Percentiles rank a stretch among this genome's conserved stretches.
phyloP scores from a whole-genome alignment of 2,797 vertebrate species.

The Dendrocincla tyrannina region DNA sequence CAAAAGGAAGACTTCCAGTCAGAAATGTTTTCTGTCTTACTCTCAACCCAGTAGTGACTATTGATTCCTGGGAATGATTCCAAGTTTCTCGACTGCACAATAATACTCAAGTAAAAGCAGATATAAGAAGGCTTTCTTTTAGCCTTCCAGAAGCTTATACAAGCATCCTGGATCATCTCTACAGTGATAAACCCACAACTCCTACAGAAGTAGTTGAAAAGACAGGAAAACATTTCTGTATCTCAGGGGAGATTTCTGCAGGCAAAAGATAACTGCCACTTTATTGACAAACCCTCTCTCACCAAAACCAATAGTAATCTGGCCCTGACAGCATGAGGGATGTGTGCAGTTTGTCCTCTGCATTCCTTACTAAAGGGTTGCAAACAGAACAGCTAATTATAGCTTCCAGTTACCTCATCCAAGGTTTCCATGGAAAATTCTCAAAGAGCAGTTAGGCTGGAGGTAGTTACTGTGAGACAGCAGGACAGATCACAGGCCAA shows the following conservation, averaged over 20 bases:
- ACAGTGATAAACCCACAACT: background rate
- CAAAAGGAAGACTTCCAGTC: background rate
- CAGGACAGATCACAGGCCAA: background rate
- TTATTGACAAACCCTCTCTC: conserved; percentile 28
- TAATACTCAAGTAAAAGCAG: background rate
- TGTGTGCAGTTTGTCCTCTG: background rate
- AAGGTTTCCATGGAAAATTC: conserved; percentile 26
- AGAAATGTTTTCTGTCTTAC: background rate
- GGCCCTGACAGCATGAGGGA: background rate
- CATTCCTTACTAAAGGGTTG: background rate
- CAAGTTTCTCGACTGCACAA: background rate
- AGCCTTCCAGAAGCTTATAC: conserved; percentile 15
- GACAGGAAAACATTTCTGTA: background rate
- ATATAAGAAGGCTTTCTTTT: conserved; percentile 9
- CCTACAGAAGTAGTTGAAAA: background rate
- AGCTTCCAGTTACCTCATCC: background rate
- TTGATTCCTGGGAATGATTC: background rate
- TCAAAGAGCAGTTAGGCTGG: background rate
- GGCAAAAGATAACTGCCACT: conserved; percentile 19
- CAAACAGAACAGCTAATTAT: conserved; percentile 7
- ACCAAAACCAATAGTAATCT: background rate
- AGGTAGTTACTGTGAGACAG: background rate
- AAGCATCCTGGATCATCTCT: conserved; percentile 27
- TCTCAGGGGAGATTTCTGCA: conserved; percentile 25
- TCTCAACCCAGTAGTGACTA: background rate